Evolutionary conservation across 2,888 invertebrate genomes (phyloP), one percentile per base, ranked within the genome.

Genomic region (Branchipolynoe longqiensis): DNA sequence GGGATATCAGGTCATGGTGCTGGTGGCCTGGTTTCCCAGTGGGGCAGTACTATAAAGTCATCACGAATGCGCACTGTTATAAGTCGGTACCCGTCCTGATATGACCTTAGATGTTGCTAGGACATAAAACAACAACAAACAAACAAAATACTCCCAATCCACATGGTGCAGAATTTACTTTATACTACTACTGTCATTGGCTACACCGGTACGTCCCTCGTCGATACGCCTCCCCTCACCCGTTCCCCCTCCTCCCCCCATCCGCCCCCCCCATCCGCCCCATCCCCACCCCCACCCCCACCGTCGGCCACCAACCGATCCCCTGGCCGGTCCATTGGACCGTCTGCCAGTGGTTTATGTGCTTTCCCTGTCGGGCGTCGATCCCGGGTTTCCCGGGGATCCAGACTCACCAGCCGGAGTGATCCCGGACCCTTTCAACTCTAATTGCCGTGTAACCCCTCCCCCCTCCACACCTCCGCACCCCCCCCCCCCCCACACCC

Each of bases 281-380:
- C 48, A 48, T 12, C 48, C 58, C 12, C 58, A 14, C 18, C 58
- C 25, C 12, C 58, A 58, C 58, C 58, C 12, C 58, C n/a, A 58
- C 58, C 58, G 48, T 48, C 48, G 48, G 48, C 48, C 48, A 48
- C 31, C 62, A 4, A 3, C 25, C 62, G 28, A 62, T 28, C 62
- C 3, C n/a, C 28, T 31, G 18, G 58, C 62, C 62, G n/a, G 62
- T 56, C 62, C 62, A 3, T 31, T 25, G 28, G 3, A 31, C 69
- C 69, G n/a, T n/a, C n/a, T 69, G 18, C 36, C 69, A 36, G 69
- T 69, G 69, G 33, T 69, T 69, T 69, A 69, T 69, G 69, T 18
- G 69, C 33, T 69, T 18, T 69, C 69, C 33, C 38, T 69, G 36
- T 18, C 69, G 36, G 69, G 69, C 38, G 69, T 69, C 36, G 69